Evolutionary conservation across 2,797 vertebrate species (phyloP).

Genomic region (Gadopsis marmoratus): DNA sequence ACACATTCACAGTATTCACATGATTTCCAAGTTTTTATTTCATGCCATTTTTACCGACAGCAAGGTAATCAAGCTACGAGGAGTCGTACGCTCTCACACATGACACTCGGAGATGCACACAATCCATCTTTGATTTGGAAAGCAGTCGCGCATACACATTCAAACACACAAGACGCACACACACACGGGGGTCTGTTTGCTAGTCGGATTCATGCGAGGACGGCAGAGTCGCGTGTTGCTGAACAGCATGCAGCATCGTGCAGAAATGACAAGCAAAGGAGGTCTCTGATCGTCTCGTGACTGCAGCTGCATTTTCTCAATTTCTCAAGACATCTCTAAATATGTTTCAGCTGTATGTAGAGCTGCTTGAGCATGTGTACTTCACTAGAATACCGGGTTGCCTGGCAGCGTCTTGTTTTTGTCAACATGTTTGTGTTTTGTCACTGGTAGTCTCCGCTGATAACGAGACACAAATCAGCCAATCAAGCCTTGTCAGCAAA

Average conservation of each 20-base stretch:
- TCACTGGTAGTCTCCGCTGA: not conserved
- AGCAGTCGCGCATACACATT: conserved; percentile 25
- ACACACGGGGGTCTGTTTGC: conserved; percentile 7
- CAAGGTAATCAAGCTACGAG: not conserved
- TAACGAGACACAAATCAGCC: conserved; percentile 18
- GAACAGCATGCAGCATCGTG: conserved; percentile 26
- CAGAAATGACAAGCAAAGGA: conserved; percentile 3
- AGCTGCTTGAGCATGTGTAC: conserved; percentile 3
- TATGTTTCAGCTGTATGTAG: not conserved
- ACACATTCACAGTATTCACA: not conserved
- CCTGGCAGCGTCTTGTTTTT: conserved; percentile 20
- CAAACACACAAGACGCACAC: conserved; percentile 9
- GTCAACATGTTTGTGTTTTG: conserved; percentile 39
- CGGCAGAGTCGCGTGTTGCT: conserved; percentile 22
- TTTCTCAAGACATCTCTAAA: not conserved
- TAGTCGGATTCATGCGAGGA: conserved; percentile 49
- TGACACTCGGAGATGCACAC: not conserved
- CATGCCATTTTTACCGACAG: not conserved
- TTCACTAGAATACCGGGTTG: not conserved
- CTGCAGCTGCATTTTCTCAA: conserved; percentile 21
- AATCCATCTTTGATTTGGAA: conserved; percentile 29
- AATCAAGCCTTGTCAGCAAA: conserved; percentile 17
- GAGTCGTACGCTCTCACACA: not conserved
- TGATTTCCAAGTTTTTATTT: not conserved
- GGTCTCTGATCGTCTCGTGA: not conserved